phyloP scores from a whole-genome alignment of 2,888 invertebrate species.

The Meiosimyza platycephala region DNA sequence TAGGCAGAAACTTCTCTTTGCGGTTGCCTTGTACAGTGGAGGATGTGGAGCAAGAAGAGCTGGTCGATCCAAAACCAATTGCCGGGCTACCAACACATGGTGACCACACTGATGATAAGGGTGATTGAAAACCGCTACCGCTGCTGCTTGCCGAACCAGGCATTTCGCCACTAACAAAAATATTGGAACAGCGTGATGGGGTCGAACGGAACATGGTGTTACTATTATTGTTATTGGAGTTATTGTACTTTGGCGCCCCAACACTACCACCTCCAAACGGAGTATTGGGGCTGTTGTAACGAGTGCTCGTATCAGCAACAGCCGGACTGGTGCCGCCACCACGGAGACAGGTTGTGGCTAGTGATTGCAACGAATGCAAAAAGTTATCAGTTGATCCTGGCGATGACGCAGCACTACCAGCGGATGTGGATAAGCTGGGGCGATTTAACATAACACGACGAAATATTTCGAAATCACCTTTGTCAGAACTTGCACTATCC shows the following conservation, averaged over 20 bases:
- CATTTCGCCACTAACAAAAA: constrained; percentile 36
- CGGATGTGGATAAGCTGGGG: constrained; percentile 45
- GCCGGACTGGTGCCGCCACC: constrained; percentile 46
- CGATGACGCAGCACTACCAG: constrained; percentile 44
- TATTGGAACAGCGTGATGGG: constrained; percentile 38
- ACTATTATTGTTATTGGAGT: not conserved
- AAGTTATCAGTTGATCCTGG: constrained; percentile 55
- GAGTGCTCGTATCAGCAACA: constrained; percentile 14
- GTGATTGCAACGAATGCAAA: constrained; percentile 63
- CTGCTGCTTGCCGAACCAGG: constrained; percentile 47
- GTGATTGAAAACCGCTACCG: constrained; percentile 44
- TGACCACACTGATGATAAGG: constrained; percentile 29
- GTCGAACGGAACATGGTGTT: constrained; percentile 20
- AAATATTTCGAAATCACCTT: constrained; percentile 58
- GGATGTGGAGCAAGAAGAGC: constrained; percentile 11
- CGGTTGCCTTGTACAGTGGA: constrained; percentile 20
- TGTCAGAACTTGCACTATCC: constrained; percentile 40
- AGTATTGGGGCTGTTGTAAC: constrained; percentile 27
- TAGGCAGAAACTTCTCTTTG: constrained; percentile 42
- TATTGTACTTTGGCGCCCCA: constrained; percentile 13
- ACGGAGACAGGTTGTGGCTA: constrained; percentile 64
- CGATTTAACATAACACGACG: constrained; percentile 57
- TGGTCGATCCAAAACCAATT: constrained; percentile 1
- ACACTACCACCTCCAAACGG: constrained; percentile 13
- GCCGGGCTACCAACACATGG: not conserved